Evolutionary conservation across 2,113 vertebrate genomes (phyloP).

Genomic region (Brachypteracias leptosomus): DNA sequence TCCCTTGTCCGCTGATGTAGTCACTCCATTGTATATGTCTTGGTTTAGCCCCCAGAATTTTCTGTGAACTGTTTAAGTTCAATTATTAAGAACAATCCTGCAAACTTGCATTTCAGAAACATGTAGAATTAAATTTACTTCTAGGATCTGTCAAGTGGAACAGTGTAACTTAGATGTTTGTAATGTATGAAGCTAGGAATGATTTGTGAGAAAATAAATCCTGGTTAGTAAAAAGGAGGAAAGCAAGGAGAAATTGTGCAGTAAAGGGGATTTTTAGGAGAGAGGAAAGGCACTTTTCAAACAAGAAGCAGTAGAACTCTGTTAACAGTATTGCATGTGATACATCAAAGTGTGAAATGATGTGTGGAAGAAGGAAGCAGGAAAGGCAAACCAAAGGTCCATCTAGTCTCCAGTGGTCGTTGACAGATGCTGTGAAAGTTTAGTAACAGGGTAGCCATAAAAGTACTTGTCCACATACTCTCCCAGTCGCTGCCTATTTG

Average conservation of each 20-base stretch:
- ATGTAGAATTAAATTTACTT: background rate
- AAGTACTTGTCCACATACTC: background rate
- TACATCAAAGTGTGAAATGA: background rate
- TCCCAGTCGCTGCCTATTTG: background rate
- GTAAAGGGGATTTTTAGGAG: background rate
- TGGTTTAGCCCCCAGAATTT: background rate
- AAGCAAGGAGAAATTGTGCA: background rate
- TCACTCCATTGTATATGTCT: background rate
- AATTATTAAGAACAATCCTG: background rate
- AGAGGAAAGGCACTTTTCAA: background rate
- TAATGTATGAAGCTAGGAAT: background rate
- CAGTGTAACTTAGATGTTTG: background rate
- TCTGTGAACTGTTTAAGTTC: background rate
- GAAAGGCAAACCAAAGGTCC: background rate
- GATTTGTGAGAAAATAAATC: background rate
- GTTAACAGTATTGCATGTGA: background rate
- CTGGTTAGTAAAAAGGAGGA: background rate
- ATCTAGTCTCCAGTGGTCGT: background rate
- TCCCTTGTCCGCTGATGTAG: too few species aligned
- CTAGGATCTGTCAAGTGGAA: background rate
- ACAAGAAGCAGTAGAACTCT: background rate
- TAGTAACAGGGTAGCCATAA: background rate
- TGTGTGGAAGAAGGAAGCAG: background rate
- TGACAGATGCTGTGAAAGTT: background rate
- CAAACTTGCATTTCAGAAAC: background rate